phyloP scores from a whole-genome alignment of 2,113 vertebrate species.

The Oxygymnocypris stewartii region DNA sequence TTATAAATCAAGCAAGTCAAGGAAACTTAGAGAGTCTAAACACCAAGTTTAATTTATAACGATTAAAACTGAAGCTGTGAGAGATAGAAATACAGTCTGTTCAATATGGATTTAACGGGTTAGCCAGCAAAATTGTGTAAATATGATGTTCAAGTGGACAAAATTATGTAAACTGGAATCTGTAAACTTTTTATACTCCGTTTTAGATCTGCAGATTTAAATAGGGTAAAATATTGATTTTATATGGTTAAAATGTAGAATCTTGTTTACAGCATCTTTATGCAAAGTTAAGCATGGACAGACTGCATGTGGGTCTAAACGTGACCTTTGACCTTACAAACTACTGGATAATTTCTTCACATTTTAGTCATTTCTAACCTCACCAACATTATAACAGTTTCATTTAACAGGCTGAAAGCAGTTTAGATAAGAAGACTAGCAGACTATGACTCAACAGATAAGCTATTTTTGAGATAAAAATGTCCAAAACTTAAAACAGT shows the following conservation, averaged over 20 bases:
- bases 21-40: neutral
- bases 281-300: neutral
- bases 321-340: neutral
- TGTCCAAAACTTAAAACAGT: neutral
- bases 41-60: neutral
- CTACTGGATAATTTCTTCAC: neutral
- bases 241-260: neutral
- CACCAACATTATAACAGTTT: neutral
- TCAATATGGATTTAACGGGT: neutral
- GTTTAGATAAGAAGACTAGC: too few relatives aligned
- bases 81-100: neutral
- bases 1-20: neutral
- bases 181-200: neutral
- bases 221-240: neutral
- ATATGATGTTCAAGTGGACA: neutral
- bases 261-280: neutral
- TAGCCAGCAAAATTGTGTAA: neutral
- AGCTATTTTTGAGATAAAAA: neutral
- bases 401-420: neutral
- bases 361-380: neutral
- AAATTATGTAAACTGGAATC: neutral
- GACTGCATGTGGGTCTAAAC: neutral
- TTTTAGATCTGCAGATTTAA: neutral
- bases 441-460: neutral
- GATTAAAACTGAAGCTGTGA: neutral